These are phyloP conservation scores for Arenicola marina DNA, from an alignment of 2,888 invertebrate genomes.

Conservation along the genomic window DNA sequence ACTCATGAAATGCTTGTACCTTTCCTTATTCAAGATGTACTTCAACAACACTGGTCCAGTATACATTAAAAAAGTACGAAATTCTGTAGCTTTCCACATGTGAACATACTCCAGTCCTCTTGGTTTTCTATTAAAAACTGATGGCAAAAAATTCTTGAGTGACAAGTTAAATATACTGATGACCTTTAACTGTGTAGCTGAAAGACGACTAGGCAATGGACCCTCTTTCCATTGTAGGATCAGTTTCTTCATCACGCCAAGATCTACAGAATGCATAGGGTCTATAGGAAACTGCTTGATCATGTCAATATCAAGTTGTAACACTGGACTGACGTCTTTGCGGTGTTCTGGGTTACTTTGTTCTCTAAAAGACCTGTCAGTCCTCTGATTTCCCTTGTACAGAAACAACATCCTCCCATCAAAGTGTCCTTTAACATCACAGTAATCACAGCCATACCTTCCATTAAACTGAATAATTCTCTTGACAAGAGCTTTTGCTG, in stretches of 20 bases:
- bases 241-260: slow-evolving; percentile 1
- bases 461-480: slow-evolving; percentile 10
- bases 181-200: background rate
- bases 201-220: background rate
- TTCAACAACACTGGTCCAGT: slow-evolving; percentile 6
- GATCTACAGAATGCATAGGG: slow-evolving; percentile 8
- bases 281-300: slow-evolving; percentile 6
- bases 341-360: slow-evolving; percentile 1
- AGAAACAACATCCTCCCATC: slow-evolving; percentile 5
- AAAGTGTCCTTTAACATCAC: background rate
- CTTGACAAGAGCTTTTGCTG: slow-evolving; percentile 8
- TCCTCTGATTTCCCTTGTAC: background rate
- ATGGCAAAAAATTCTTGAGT: background rate
- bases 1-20: background rate
- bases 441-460: slow-evolving; percentile 2
- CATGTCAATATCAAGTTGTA: slow-evolving; percentile 5
- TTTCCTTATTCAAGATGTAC: background rate
- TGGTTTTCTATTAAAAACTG: slow-evolving; percentile 5
- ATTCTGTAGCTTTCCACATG: slow-evolving; percentile 8
- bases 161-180: background rate
- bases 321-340: background rate
- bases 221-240: slow-evolving; percentile 2
- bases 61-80: slow-evolving; percentile 4
- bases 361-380: slow-evolving; percentile 1
- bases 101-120: background rate